These are phyloP conservation scores for Zaprionus bogoriensis DNA, from an alignment of 2,888 invertebrate species.

Conservation along the genomic window DNA sequence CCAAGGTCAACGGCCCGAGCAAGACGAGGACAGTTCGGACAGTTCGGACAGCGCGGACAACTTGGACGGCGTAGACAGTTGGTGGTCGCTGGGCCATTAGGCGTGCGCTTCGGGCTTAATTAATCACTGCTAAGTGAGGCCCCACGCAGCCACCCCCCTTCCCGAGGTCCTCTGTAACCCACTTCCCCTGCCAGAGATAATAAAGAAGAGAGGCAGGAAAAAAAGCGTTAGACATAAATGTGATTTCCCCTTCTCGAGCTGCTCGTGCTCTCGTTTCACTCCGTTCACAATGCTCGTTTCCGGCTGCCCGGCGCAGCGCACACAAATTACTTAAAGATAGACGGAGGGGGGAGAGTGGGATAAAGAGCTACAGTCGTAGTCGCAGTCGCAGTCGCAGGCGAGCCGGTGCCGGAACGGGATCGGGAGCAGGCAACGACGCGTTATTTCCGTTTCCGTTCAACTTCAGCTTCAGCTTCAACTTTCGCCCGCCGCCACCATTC, in stretches of 20 bases:
- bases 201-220: background rate
- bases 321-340: conserved; percentile 71
- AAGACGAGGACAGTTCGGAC: background rate
- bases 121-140: conserved; percentile 65
- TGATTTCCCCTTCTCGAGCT: conserved; percentile 44
- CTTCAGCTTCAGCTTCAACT: conserved; percentile 48
- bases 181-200: background rate
- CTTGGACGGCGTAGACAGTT: background rate
- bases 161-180: background rate
- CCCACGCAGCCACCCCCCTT: too few relatives aligned
- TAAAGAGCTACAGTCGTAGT: conserved; percentile 23
- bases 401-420: background rate
- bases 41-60: background rate
- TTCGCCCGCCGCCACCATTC: conserved; percentile 53
- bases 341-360: conserved; percentile 24
- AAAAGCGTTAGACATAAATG: conserved; percentile 55
- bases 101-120: conserved; percentile 64
- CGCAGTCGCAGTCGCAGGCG: background rate
- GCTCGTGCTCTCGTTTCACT: conserved; percentile 27
- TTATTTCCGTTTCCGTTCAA: conserved; percentile 68
- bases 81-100: conserved; percentile 49
- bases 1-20: conserved; percentile 41
- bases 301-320: conserved; percentile 42
- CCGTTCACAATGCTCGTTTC: conserved; percentile 50
- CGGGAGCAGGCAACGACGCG: conserved; percentile 54